Evolutionary conservation across 1,140 invertebrate genomes (phyloP), one percentile per base, ranked within the genome.

Genomic region (Orius insidiosus): DNA sequence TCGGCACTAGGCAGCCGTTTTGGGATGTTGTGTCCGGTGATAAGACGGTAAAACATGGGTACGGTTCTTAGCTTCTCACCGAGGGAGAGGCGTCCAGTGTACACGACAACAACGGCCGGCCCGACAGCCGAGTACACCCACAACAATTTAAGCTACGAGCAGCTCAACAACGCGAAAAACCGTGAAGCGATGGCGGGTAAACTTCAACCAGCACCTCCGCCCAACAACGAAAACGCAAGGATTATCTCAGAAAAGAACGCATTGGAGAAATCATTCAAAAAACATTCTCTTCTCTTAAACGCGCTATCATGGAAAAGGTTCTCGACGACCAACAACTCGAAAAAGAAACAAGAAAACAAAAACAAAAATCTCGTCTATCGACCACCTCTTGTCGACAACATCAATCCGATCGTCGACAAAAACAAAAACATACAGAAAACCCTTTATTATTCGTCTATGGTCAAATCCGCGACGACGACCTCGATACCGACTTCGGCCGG

Each of bases 301-400:
- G 87, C 87, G 1, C 68, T 96, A 3, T 93, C 89, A 49, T 95
- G 90, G 88, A 96, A 94, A 63, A 77, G 87, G 62, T 87, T 96
- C 60, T 88, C 82, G 33, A 84, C 85, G 8, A 76, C 85, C 7
- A 85, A 83, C 57, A 87, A 85, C 54, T 90, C 88, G 60, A 92
- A 90, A 63, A 82, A 87, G 60, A 75, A 85, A 51, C 72, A 81
- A 60, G 76, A 76, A 60, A 83, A 83, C 61, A 86, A 85, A 61
- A 87, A 87, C 63, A 86, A 82, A 52, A 74, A 70, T 56, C 69
- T 76, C 50, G 62, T 64, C 1, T 72, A 68, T 54, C 61, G 81
- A 33, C 75, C 83, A 54, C 82, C 85, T 15, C 68, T 87, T 5
- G 63, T 78, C 52, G 85, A 88, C 63, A 81, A 83, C 56, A 76